These are phyloP conservation scores for Oxytorus armatus DNA, from an alignment of 2,888 invertebrate genomes.

Conservation along the genomic window DNA sequence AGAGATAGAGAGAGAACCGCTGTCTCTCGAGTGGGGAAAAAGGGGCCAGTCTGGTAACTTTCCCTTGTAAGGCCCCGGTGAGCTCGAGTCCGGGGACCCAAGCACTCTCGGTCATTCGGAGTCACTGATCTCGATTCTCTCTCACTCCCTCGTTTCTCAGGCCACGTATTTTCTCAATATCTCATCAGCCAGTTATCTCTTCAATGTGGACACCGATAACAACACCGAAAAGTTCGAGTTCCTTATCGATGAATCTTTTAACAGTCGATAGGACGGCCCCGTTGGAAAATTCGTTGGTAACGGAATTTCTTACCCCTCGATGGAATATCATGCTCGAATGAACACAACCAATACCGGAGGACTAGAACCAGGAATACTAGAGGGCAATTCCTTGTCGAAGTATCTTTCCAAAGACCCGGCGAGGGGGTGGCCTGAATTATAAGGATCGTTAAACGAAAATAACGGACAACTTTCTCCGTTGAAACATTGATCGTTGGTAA, in stretches of 20 bases:
- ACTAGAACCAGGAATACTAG: background rate
- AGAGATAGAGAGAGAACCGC: constrained; percentile 54
- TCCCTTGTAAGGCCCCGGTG: constrained; percentile 67
- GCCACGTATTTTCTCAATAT: constrained; percentile 50
- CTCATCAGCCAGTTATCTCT: background rate
- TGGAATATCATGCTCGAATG: background rate
- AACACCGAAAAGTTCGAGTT: constrained; percentile 6
- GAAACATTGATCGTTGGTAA: constrained; percentile 16
- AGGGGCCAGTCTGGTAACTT: constrained; percentile 68
- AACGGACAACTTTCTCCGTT: constrained; percentile 1
- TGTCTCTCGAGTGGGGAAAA: constrained; percentile 64
- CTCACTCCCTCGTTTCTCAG: constrained; percentile 31
- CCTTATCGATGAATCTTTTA: background rate
- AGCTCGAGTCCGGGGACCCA: constrained; percentile 54
- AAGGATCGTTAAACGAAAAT: constrained; percentile 3
- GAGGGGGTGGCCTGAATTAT: constrained; percentile 20
- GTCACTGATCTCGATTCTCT: constrained; percentile 68
- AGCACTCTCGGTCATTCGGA: constrained; percentile 66
- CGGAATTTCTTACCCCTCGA: background rate
- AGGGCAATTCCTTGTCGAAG: background rate
- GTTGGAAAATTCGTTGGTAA: background rate
- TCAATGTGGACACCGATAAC: constrained; percentile 2
- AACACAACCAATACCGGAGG: background rate
- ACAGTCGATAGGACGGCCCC: background rate
- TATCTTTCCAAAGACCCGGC: background rate